Evolutionary conservation across 2,888 invertebrate species (phyloP).

Genomic region (Branchipolynoe longqiensis): DNA sequence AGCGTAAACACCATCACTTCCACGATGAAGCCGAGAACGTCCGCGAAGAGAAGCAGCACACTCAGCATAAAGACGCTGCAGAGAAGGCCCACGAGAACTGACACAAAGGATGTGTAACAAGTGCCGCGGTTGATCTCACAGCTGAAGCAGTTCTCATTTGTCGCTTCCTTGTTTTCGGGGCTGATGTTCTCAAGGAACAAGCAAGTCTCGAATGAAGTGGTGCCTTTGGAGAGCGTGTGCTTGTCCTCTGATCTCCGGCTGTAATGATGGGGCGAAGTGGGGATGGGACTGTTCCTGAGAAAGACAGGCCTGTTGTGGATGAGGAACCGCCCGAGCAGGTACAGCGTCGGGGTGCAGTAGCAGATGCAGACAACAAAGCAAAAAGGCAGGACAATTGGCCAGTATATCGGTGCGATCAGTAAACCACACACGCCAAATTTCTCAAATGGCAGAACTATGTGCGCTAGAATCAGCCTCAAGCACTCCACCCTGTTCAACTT

Average conservation of each 20-base stretch:
- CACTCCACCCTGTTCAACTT: slow-evolving; percentile 62
- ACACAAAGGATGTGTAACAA: slow-evolving; percentile 48
- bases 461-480: slow-evolving; percentile 65
- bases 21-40: slow-evolving; percentile 75
- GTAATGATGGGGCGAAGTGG: slow-evolving; percentile 17
- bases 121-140: slow-evolving; percentile 52
- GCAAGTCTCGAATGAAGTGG: slow-evolving; percentile 66
- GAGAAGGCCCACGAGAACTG: slow-evolving; percentile 64
- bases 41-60: slow-evolving; percentile 75
- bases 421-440: slow-evolving; percentile 68
- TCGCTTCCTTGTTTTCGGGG: slow-evolving; percentile 56
- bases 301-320: slow-evolving; percentile 63
- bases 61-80: slow-evolving; percentile 63
- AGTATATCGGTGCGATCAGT: slow-evolving; percentile 65
- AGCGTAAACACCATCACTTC: slow-evolving; percentile 79
- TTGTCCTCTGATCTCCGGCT: neutral
- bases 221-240: slow-evolving; percentile 63
- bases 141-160: slow-evolving; percentile 30
- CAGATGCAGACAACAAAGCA: slow-evolving; percentile 63
- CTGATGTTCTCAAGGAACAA: slow-evolving; percentile 68
- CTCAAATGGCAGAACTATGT: slow-evolving; percentile 68
- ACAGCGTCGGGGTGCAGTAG: slow-evolving; percentile 68
- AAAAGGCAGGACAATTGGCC: slow-evolving; percentile 66
- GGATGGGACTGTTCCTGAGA: slow-evolving; percentile 49
- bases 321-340: slow-evolving; percentile 65